Percentiles rank a stretch among this genome's conserved stretches.
These are phyloP conservation scores for Harmothoe impar DNA, from an alignment of 2,888 invertebrate species.

Conservation along the genomic window DNA sequence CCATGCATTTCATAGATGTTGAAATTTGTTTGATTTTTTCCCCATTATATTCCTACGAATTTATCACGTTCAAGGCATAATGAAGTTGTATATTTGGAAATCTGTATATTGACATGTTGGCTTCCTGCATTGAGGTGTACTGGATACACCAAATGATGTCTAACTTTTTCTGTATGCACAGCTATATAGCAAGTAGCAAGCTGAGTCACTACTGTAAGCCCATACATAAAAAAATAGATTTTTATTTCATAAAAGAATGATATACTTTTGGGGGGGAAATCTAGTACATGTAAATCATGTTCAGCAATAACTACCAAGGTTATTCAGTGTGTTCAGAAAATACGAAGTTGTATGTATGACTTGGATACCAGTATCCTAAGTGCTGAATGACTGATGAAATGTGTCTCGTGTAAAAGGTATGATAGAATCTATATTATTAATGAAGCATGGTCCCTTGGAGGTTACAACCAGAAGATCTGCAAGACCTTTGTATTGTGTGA, in stretches of 20 bases:
- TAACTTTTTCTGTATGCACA: conserved; percentile 1
- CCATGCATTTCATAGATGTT: neutral
- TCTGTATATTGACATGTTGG: neutral
- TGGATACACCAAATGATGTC: neutral
- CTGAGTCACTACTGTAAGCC: too few relatives aligned
- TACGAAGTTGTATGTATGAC: neutral
- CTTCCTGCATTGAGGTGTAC: neutral
- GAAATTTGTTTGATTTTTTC: neutral
- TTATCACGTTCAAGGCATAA: neutral
- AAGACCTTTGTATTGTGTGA: too few relatives aligned
- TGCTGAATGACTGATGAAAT: too few relatives aligned
- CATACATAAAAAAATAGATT: too few relatives aligned
- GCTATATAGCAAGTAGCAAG: neutral
- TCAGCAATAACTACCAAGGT: conserved; percentile 21
- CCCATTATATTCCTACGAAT: neutral
- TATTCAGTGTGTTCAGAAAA: neutral
- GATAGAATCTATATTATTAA: too few relatives aligned
- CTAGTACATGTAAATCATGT: neutral
- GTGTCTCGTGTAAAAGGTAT: too few relatives aligned
- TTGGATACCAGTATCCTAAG: too few relatives aligned
- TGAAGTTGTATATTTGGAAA: neutral
- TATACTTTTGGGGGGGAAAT: too few relatives aligned
- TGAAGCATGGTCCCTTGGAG: too few relatives aligned
- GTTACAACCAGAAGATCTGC: too few relatives aligned
- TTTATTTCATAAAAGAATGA: too few relatives aligned